These are phyloP conservation scores for Heteropelma amictum DNA, from an alignment of 2,888 invertebrate genomes.

Conservation along the genomic window DNA sequence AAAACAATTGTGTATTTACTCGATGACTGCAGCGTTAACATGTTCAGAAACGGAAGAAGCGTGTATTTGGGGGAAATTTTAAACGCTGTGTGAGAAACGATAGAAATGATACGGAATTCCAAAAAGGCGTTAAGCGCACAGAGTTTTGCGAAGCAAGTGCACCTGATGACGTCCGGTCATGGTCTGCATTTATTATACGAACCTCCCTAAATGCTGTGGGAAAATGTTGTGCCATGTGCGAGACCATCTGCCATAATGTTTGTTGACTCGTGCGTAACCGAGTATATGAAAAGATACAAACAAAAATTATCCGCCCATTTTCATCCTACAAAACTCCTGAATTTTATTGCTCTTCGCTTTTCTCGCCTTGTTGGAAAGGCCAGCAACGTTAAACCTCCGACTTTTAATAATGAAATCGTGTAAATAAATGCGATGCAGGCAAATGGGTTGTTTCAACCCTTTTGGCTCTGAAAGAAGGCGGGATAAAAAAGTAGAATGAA, in stretches of 20 bases:
- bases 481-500: background rate
- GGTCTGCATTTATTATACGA: slow-evolving; percentile 35
- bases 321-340: background rate
- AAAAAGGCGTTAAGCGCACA: slow-evolving; percentile 32
- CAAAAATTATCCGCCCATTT: slow-evolving; percentile 5
- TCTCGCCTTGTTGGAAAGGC: slow-evolving; percentile 5
- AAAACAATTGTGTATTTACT: no score
- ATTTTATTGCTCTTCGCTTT: background rate
- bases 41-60: slow-evolving; percentile 1
- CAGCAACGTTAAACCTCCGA: slow-evolving; percentile 39
- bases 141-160: slow-evolving; percentile 43
- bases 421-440: slow-evolving; percentile 36
- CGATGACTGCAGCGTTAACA: no score
- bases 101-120: slow-evolving; percentile 27
- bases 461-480: slow-evolving; percentile 3
- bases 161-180: slow-evolving; percentile 44
- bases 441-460: slow-evolving; percentile 6
- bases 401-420: slow-evolving; percentile 52
- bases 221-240: slow-evolving; percentile 14
- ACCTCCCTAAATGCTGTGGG: slow-evolving; percentile 40
- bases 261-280: no score
- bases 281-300: slow-evolving; percentile 28
- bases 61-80: slow-evolving; percentile 10
- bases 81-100: background rate
- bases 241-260: no score